Base-by-base conservation (phyloP, 2,113 vertebrate genomes). In the Elgaria multicarinata region DNA sequence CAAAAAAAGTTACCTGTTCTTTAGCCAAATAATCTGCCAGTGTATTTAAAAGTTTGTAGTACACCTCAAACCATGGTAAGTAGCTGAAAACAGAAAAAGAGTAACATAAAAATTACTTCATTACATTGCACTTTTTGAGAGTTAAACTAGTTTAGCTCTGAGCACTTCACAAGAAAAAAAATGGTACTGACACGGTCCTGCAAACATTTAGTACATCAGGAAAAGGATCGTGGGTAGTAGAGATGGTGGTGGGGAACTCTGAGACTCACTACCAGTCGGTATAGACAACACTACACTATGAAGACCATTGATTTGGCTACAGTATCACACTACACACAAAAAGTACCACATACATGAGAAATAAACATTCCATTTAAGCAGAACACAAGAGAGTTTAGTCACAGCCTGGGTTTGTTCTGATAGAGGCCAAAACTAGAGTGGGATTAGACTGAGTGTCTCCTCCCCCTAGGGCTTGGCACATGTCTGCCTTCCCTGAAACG, bases 61-160 rank as follows among this genome's bases (percentile, higher is more conserved):
- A 99, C 4, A 99, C 98, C 89, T 99, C 99, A 96, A 99, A 99
- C 99, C 99, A 99, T 18, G 99, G 99, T 22, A 99, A 96, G 95
- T 99, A 99, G 95, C 99, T 99, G 97, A 74, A 95, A 96, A 96
- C 93, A 53, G 92, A 69, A 77, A 95, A 18, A 1, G 0, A 22
- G 93, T 18, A 87, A 12, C 0, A 78, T 69, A 18, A 72, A 85
- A 85, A 83, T 13, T 1, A 16, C 1, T 81, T 83, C 71, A 64
- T 42, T 53, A 24, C 20, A 42, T 39, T 75, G 39, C 33, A 2
- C 33, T 75, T 66, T 64, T 75, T 62, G 33, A 53, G 20, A 39
- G 7, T 36, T 53, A 13, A 62, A 44, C 39, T 64, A 14, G 20
- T 46, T 74, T 28, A 42, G 16, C 6, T 75, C 20, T 64, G 31